Base-by-base conservation (phyloP, 2,797 vertebrate genomes). In the Falco biarmicus region DNA sequence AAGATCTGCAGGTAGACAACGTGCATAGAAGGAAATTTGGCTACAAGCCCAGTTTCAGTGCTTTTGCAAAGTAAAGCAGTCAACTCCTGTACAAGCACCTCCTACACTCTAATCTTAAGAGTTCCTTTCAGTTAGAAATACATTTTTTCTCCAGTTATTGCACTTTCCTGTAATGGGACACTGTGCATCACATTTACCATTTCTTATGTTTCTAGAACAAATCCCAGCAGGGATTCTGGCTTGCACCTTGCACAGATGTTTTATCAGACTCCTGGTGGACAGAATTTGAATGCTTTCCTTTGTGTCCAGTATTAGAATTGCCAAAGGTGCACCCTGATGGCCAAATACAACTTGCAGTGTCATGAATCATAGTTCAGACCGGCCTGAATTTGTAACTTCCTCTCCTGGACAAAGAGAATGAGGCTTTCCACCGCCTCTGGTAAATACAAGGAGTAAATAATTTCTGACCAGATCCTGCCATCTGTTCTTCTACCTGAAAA, bases 151-250 rank as follows among this genome's bases (percentile, higher is more conserved):
- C 0, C 26, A 15, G 13, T 70, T 93, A 61, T 74, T 91, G 37
- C 21, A 50, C 48, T 94, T 90, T 53, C 37, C 77, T 85, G 19
- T 83, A 73, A 84, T 79, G 79, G 45, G 76, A 84, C 51, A 61
- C 61, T 63, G 45, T 10, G 13, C 84, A 90, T 87, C 32, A 9
- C 78, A 88, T 88, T 89, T 93, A 84, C 41, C 18, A 65, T 96
- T 94, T 87, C 74, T 93, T 78, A 65, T 60, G 74, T 95, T 96
- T 95, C 56, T 93, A 96, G 91, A 96, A 85, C 88, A 96, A 63
- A 93, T 94, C 94, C 34, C 96, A 96, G 96, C 88, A 96, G 94
- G 88, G 95, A 89, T 90, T 89, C 92, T 97, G 97, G 96, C 95
- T 90, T 77, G n/a, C 45, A 92, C 65, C 50, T 93, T 91, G 48